phyloP scores from a whole-genome alignment of 2,888 invertebrate genomes.

The Neocrepidodera transversa region DNA sequence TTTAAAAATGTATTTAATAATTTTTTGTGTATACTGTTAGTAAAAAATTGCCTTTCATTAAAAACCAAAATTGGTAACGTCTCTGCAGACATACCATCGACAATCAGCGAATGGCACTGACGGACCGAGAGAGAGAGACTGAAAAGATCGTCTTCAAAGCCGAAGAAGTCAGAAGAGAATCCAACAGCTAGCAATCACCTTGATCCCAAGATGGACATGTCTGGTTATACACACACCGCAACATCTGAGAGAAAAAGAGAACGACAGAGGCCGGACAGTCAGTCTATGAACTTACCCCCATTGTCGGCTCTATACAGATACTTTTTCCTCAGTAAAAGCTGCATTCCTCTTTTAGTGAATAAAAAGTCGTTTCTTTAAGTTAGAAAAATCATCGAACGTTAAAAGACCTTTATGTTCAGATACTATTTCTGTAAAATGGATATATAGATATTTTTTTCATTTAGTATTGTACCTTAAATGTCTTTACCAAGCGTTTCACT shows the following conservation, averaged over 20 bases:
- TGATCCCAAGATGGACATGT: conserved; percentile 56
- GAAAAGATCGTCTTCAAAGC: conserved; percentile 22
- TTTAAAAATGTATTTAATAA: too few species aligned
- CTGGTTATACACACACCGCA: conserved; percentile 46
- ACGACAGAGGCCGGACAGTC: conserved; percentile 43
- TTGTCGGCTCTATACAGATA: conserved; percentile 52
- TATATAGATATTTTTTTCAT: conserved; percentile 17
- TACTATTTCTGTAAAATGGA: conserved; percentile 24
- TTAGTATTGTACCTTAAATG: conserved; percentile 13
- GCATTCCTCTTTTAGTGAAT: conserved; percentile 56
- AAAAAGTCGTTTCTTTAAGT: conserved; percentile 59
- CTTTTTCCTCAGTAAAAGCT: conserved; percentile 57
- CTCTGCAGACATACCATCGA: conserved; percentile 12
- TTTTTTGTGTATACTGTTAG: too few species aligned
- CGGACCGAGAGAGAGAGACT: conserved; percentile 21
- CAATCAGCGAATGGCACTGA: conserved; percentile 6
- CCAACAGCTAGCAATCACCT: conserved; percentile 49
- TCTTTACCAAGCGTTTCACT: not conserved
- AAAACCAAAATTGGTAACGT: conserved; percentile 16
- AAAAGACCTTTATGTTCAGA: conserved; percentile 27
- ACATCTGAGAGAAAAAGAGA: conserved; percentile 7
- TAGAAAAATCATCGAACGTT: conserved; percentile 48
- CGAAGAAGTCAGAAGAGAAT: conserved; percentile 44
- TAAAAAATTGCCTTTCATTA: not conserved
- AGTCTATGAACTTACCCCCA: conserved; percentile 55